Base-by-base conservation (phyloP, 2,797 vertebrate species). In the Danio choprae region DNA sequence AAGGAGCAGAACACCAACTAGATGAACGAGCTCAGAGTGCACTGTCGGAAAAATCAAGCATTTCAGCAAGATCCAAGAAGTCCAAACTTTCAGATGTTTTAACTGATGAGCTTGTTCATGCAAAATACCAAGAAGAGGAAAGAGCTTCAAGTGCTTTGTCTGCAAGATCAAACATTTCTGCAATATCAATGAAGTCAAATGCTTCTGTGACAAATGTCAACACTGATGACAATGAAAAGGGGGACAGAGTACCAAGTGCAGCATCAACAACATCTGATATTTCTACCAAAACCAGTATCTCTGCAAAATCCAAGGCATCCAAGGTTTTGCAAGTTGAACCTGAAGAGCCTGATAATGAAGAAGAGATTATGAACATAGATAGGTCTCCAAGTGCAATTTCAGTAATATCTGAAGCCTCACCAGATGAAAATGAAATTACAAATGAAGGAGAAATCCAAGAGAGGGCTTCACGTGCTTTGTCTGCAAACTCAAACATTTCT, bases 61-160 rank as follows among this genome's bases (percentile, higher is more conserved):
- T 11, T 3, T 72, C n/a, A 18, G 83, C 41, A 44, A 46, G 86
- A 87, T 74, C 81, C 51, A 56, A 15, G 0, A 89, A 89, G 83
- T 93, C 93, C 18, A 85, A 48, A 9, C 87, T 88, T 53, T 88
- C 88, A 29, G 20, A 38, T 41, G 41, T 48, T 70, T 50, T 64
- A 13, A 2, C 59, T 22, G 22, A 74, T 41, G 36, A 67, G 60
- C 10, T 13, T 53, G 59, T 62, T 67, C 79, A 29, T 48, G 22
- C 16, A 16, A 44, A 46, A 70, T 36, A 53, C n/a, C 16, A 73
- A 44, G 59, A 36, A 18, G 44, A 64, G 18, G 68, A 71, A 12
- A 59, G 62, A 38, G 40, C 60, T 36, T 50, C 6, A 77, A 55
- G n/a, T 72, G 83, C 44, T 81, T 46, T 41, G 59, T 85, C 58